phyloP scores from a whole-genome alignment of 2,888 invertebrate genomes.

The Epistrophe grossulariae region DNA sequence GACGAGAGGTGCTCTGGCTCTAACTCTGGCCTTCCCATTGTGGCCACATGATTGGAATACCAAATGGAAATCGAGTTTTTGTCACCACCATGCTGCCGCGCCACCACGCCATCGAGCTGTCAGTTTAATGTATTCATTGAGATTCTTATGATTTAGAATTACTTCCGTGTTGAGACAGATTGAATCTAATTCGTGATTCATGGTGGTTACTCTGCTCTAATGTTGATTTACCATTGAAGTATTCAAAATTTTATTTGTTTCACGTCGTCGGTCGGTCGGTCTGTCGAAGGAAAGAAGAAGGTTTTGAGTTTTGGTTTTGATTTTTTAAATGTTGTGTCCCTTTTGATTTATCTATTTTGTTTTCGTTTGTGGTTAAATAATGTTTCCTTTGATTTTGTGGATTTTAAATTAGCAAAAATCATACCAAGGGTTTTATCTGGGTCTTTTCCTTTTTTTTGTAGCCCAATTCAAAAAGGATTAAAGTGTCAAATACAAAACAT shows the following conservation, averaged over 20 bases:
- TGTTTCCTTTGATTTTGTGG: slow-evolving; percentile 35
- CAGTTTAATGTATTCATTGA: slow-evolving; percentile 66
- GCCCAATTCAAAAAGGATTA: slow-evolving; percentile 52
- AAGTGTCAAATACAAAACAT: slow-evolving; percentile 57
- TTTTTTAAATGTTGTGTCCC: slow-evolving; percentile 14
- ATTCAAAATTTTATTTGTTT: slow-evolving; percentile 10
- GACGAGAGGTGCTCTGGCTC: slow-evolving; percentile 2
- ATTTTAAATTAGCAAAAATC: slow-evolving; percentile 53
- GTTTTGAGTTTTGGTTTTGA: slow-evolving; percentile 2
- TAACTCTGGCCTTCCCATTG: slow-evolving; percentile 27
- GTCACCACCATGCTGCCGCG: background rate
- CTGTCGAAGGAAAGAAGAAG: slow-evolving; percentile 28
- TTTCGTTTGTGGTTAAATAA: slow-evolving; percentile 11
- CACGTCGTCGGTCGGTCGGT: too few species aligned
- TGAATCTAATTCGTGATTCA: slow-evolving; percentile 70
- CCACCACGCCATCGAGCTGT: slow-evolving; percentile 12
- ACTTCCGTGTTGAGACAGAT: slow-evolving; percentile 70
- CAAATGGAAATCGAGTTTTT: slow-evolving; percentile 56
- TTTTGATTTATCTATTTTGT: slow-evolving; percentile 5
- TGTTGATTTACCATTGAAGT: background rate
- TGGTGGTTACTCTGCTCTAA: background rate
- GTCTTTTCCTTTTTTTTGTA: slow-evolving; percentile 30
- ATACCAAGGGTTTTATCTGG: background rate
- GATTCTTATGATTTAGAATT: slow-evolving; percentile 62
- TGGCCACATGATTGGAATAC: slow-evolving; percentile 67